Conservation (phyloP, 2,797 vertebrate genomes). For the Eulemur coronatus region DNA sequence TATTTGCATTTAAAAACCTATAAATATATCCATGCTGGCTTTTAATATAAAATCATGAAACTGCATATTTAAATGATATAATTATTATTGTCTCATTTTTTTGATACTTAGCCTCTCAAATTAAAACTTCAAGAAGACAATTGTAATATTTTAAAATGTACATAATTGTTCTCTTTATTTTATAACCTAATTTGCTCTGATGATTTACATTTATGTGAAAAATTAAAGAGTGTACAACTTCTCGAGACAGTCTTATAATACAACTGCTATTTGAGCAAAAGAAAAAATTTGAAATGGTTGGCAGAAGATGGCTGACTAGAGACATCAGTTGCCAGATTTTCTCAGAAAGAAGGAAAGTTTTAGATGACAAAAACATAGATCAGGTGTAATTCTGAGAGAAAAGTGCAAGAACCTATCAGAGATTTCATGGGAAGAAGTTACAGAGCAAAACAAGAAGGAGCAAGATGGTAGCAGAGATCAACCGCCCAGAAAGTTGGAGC, state of each 20-base stretch:
- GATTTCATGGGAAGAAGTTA: no score
- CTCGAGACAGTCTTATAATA: neutral
- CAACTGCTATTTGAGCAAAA: neutral
- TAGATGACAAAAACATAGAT: no score
- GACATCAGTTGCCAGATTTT: no score
- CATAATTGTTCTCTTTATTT: neutral
- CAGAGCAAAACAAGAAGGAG: no score
- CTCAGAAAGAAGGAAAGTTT: no score
- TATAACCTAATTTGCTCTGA: neutral
- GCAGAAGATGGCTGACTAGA: no score
- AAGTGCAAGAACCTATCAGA: no score
- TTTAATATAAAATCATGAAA: slow-evolving; percentile 31
- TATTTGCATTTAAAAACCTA: neutral
- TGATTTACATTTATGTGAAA: neutral
- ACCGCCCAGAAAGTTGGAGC: no score
- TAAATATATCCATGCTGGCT: neutral
- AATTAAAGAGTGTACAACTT: neutral
- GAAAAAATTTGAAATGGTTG: no score
- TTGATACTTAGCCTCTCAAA: neutral
- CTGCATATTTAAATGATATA: slow-evolving; percentile 10
- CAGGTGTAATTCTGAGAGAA: no score
- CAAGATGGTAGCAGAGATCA: no score
- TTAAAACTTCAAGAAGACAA: neutral
- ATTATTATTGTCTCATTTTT: neutral
- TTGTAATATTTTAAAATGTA: neutral